phyloP scores from a whole-genome alignment of 1,140 invertebrate genomes.

The Heliothis subflexa region DNA sequence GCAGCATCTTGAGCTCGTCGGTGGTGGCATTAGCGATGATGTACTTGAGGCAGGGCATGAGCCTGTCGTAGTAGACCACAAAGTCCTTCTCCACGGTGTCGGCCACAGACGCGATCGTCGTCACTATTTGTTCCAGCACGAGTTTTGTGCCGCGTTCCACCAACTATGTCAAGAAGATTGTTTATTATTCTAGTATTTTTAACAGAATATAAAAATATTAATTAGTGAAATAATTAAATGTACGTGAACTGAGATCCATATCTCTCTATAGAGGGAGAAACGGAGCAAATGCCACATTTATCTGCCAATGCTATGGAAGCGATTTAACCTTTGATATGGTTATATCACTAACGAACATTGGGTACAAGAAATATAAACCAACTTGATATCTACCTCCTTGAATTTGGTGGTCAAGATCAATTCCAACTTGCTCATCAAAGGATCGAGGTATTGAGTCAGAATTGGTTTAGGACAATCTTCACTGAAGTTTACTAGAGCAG shows the following conservation, averaged over 20 bases:
- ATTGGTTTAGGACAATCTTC: conserved; percentile 99
- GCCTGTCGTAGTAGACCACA: conserved; percentile 92
- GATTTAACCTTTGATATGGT: conserved; percentile 60
- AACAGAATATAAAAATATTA: not conserved
- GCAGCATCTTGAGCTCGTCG: conserved; percentile 94
- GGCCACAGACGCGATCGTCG: conserved; percentile 99
- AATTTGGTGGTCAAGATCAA: conserved; percentile 96
- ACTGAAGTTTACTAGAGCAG: conserved; percentile 99
- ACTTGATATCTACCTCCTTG: conserved; percentile 89
- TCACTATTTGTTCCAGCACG: conserved; percentile 98
- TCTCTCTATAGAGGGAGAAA: conserved; percentile 72
- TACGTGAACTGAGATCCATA: conserved; percentile 79
- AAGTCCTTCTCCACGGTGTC: conserved; percentile 99
- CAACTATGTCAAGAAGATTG: conserved; percentile 85
- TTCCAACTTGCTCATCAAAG: conserved; percentile 97
- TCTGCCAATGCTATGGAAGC: conserved; percentile 86
- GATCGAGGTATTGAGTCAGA: conserved; percentile 95
- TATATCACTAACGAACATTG: conserved; percentile 85
- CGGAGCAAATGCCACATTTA: conserved; percentile 78
- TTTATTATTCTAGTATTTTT: conserved; percentile 9
- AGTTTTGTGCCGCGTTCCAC: conserved; percentile 97
- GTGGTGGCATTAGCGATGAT: conserved; percentile 98
- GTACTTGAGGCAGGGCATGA: conserved; percentile 99
- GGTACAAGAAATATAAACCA: conserved; percentile 39
- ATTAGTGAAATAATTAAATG: conserved; percentile 39